A percentile compares a stretch with the other conserved stretches of the same genome.
Conservation (phyloP, 2,888 invertebrate genomes). For the Schizaphis graminum region DNA sequence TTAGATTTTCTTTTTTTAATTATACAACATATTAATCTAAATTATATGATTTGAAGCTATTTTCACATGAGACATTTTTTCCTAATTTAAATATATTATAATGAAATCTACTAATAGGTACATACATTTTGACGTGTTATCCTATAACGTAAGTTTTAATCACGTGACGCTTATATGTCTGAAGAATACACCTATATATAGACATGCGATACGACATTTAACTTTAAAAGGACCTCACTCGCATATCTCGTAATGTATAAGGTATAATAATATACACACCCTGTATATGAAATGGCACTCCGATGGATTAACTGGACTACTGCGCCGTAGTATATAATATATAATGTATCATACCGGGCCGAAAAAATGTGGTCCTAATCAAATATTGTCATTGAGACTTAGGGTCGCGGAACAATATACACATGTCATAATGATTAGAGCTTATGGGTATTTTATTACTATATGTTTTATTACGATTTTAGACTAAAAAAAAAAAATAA, state of each 20-base stretch:
- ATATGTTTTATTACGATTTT: background rate
- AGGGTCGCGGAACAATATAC: background rate
- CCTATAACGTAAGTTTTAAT: background rate
- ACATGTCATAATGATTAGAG: background rate
- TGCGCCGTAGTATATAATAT: background rate
- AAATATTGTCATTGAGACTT: background rate
- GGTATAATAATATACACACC: background rate
- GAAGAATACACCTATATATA: background rate
- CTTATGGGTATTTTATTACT: background rate
- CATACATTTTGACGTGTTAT: too few species aligned
- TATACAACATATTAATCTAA: too few species aligned
- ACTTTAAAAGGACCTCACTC: background rate
- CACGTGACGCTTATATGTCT: background rate
- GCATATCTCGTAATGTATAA: background rate
- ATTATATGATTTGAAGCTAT: too few species aligned
- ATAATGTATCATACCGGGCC: background rate
- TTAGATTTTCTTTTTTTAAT: too few species aligned
- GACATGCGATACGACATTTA: background rate
- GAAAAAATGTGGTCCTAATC: conserved; percentile 14
- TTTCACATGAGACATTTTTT: too few species aligned
- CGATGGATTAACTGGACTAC: background rate
- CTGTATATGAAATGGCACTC: background rate
- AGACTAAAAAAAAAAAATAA: background rate
- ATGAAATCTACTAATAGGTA: too few species aligned
- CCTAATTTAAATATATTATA: too few species aligned